Evolutionary conservation across 2,888 invertebrate genomes (phyloP).

Genomic region (Melanophora roralis): DNA sequence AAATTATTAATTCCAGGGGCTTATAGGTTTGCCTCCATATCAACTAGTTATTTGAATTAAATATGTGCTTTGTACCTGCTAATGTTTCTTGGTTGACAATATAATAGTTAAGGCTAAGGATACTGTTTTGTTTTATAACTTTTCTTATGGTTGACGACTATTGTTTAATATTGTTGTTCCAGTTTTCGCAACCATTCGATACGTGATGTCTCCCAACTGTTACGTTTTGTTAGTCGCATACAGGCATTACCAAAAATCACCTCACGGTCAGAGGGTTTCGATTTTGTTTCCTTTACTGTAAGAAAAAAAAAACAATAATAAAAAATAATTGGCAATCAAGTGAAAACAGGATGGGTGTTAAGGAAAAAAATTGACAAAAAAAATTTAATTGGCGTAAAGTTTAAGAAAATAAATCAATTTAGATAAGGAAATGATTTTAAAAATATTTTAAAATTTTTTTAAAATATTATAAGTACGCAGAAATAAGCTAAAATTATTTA

Average conservation of each 20-base stretch:
- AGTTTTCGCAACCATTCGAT: constrained; percentile 69
- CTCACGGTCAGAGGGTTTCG: constrained; percentile 66
- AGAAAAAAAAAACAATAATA: background rate
- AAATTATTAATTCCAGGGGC: background rate
- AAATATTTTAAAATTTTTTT: no score
- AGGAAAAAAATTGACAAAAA: background rate
- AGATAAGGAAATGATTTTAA: no score
- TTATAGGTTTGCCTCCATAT: background rate
- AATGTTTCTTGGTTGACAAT: background rate
- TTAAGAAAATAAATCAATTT: no score
- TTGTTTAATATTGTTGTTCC: constrained; percentile 59
- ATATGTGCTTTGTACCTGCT: background rate
- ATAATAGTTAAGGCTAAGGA: background rate
- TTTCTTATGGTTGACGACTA: background rate
- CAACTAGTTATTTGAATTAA: background rate
- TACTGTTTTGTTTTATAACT: background rate
- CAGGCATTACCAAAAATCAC: constrained; percentile 67
- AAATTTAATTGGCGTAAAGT: no score
- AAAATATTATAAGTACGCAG: no score
- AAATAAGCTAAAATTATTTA: no score
- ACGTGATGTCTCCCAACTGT: constrained; percentile 68
- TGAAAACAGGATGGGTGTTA: background rate
- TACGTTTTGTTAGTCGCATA: constrained; percentile 24
- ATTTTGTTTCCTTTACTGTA: constrained; percentile 35
- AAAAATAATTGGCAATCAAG: background rate